These are phyloP conservation scores for Trichechus manatus DNA, from an alignment of 2,113 vertebrate genomes.

Conservation along the genomic window DNA sequence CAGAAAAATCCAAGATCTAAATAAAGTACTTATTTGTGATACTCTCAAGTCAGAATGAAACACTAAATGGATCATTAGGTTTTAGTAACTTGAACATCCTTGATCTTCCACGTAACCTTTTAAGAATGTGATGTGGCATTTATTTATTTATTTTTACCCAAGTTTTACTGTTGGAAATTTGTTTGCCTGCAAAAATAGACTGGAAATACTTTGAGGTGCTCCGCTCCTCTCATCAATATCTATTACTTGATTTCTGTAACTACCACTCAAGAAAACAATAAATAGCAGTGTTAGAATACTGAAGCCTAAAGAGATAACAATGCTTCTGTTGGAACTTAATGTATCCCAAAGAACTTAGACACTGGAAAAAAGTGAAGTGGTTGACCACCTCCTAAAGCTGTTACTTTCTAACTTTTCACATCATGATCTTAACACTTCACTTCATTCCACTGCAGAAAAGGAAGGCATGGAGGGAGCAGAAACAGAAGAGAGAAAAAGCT, in stretches of 20 bases:
- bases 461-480: background rate
- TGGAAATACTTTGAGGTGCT: background rate
- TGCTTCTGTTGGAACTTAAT: background rate
- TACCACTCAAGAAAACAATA: conserved; percentile 46
- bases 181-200: conserved; percentile 8
- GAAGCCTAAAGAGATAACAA: background rate
- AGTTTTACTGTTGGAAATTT: conserved; percentile 20
- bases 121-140: conserved; percentile 22
- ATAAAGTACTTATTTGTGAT: conserved; percentile 27
- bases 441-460: background rate
- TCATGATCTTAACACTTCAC: background rate
- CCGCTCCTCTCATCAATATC: background rate
- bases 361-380: background rate
- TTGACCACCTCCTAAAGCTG: background rate
- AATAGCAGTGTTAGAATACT: background rate
- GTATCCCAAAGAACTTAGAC: background rate
- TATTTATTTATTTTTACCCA: conserved; percentile 46
- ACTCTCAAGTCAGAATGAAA: conserved; percentile 58
- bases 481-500: fast-evolving
- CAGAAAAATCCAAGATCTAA: background rate
- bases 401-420: background rate
- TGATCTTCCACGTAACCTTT: conserved; percentile 28
- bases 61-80: conserved; percentile 24
- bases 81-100: conserved; percentile 55
- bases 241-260: conserved; percentile 33